A percentile compares a stretch with the other conserved stretches of the same genome.
phyloP scores from a whole-genome alignment of 2,797 vertebrate genomes.

The Masticophis lateralis region DNA sequence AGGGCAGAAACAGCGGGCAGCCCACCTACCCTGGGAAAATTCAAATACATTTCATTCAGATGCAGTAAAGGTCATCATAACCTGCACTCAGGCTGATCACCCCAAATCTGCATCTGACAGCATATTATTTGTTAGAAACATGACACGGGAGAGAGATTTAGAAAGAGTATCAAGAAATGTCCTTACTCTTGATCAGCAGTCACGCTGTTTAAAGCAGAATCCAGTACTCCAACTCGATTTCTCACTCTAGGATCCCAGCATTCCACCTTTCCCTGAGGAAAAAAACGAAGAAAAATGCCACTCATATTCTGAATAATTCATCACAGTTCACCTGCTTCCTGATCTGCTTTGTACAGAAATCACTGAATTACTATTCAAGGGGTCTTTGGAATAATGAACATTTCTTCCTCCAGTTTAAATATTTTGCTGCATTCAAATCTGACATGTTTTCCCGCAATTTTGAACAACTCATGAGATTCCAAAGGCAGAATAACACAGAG shows the following conservation, averaged over 20 bases:
- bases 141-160: background rate
- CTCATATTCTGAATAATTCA: background rate
- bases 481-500: background rate
- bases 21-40: constrained; percentile 80
- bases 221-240: constrained; percentile 83
- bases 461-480: background rate
- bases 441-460: background rate
- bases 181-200: constrained; percentile 89
- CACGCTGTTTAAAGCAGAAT: constrained; percentile 90
- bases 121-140: background rate
- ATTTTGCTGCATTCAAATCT: background rate
- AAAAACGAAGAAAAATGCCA: constrained; percentile 22
- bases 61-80: background rate
- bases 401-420: background rate
- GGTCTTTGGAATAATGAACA: background rate
- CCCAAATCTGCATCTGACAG: background rate
- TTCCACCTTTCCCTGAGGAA: constrained; percentile 86
- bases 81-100: background rate
- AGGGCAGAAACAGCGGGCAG: constrained; percentile 88
- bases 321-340: background rate
- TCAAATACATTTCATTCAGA: constrained; percentile 26
- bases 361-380: background rate
- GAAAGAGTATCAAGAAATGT: background rate
- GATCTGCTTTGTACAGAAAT: background rate
- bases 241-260: constrained; percentile 95